Conservation (phyloP, 2,113 vertebrate species). For the Gallinago paraguaiae region DNA sequence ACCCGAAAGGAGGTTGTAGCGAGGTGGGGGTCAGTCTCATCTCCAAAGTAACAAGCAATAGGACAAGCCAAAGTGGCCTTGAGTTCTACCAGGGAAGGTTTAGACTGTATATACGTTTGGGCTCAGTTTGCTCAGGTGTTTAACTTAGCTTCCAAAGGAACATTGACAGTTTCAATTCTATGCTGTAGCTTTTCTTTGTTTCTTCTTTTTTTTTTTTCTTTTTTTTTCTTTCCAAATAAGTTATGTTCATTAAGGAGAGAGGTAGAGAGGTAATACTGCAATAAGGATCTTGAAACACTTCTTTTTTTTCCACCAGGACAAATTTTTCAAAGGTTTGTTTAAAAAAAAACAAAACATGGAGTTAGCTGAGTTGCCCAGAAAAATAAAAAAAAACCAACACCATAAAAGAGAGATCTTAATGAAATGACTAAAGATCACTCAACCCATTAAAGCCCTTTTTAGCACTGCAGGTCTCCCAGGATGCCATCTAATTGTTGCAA, state of each 20-base stretch:
- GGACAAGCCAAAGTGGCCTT: not conserved
- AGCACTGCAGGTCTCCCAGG: not conserved
- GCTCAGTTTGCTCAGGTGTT: not conserved
- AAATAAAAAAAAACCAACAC: not conserved
- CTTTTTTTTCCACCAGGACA: not conserved
- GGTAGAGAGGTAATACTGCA: not conserved
- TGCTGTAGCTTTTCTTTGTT: accelerated
- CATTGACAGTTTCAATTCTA: accelerated
- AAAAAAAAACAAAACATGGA: not conserved
- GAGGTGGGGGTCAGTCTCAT: not conserved
- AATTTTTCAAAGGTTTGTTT: not conserved
- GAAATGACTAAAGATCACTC: not conserved
- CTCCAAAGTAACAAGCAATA: not conserved
- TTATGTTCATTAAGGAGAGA: not conserved
- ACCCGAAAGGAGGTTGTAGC: not conserved
- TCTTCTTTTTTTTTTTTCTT: not conserved
- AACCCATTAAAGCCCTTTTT: conserved; percentile 1
- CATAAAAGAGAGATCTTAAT: not conserved
- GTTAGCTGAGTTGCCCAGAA: not conserved
- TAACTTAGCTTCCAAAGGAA: not conserved
- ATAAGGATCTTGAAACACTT: not conserved
- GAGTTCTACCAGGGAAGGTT: not conserved
- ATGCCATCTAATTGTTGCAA: conserved; percentile 4
- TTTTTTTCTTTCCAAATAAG: not conserved
- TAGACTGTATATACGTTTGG: not conserved